phyloP scores from a whole-genome alignment of 2,113 vertebrate genomes.

The Centropristis striata region DNA sequence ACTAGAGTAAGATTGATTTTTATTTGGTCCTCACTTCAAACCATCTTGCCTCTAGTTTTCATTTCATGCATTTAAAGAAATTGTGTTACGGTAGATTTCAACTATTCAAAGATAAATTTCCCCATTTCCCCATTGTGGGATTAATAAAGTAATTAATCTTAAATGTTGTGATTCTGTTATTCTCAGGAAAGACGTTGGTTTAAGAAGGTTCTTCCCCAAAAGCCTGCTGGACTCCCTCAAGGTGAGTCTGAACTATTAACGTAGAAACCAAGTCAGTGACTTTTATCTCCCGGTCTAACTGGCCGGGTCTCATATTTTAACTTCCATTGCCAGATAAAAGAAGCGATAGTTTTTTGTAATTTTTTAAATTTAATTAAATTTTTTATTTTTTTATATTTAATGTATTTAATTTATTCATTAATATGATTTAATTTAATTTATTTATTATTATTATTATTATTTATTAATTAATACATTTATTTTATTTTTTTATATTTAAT shows the following conservation, averaged over 20 bases:
- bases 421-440: too few relatives aligned
- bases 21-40: not conserved
- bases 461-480: too few relatives aligned
- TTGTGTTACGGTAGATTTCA: conserved; percentile 7
- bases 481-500: too few relatives aligned
- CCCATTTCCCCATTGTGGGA: too few relatives aligned
- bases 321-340: not conserved
- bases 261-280: not conserved
- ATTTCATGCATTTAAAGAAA: not conserved
- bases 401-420: too few relatives aligned
- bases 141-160: too few relatives aligned
- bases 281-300: not conserved
- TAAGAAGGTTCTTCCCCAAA: conserved; percentile 98
- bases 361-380: too few relatives aligned
- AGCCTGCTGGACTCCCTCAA: conserved; percentile 98
- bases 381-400: too few relatives aligned
- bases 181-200: conserved; percentile 96
- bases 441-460: too few relatives aligned
- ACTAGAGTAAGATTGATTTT: conserved; percentile 91
- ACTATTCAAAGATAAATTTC: not conserved
- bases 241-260: conserved; percentile 84
- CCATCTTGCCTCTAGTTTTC: not conserved
- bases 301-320: not conserved
- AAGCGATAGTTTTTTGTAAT: not conserved
- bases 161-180: not conserved